Conservation (phyloP, 2,888 invertebrate genomes). For the Ornithoptera priamus region DNA sequence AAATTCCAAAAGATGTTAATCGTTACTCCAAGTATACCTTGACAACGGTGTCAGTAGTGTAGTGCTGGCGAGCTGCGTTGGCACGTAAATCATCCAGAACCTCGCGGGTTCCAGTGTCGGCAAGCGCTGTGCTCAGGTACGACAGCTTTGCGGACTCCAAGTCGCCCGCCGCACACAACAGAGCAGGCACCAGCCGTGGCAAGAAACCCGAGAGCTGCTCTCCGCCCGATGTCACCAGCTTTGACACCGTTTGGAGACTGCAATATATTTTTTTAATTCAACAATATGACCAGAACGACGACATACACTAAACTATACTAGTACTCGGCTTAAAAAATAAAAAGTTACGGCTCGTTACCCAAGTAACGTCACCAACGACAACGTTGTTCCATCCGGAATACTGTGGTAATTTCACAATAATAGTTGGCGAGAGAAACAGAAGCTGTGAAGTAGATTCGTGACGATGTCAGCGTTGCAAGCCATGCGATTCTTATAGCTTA, state of each 20-base stretch:
- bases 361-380: too few relatives aligned
- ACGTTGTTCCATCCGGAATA: too few relatives aligned
- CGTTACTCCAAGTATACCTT: slow-evolving; percentile 74
- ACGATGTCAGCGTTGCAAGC: too few relatives aligned
- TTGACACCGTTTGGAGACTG: slow-evolving; percentile 91
- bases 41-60: slow-evolving; percentile 92
- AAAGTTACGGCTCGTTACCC: too few relatives aligned
- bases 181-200: slow-evolving; percentile 88
- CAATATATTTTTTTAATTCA: slow-evolving; percentile 10
- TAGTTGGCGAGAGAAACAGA: too few relatives aligned
- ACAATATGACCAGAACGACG: too few relatives aligned
- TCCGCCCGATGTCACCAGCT: slow-evolving; percentile 91
- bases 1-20: background rate
- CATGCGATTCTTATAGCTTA: too few relatives aligned
- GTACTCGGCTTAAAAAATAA: too few relatives aligned
- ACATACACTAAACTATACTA: too few relatives aligned
- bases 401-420: too few relatives aligned
- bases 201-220: slow-evolving; percentile 89
- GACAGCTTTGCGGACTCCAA: slow-evolving; percentile 89
- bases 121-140: slow-evolving; percentile 87
- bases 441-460: too few relatives aligned
- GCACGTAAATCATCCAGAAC: slow-evolving; percentile 89
- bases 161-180: slow-evolving; percentile 93
- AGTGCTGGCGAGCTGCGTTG: slow-evolving; percentile 89
- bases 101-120: slow-evolving; percentile 86